These are phyloP conservation scores for Gorsachius magnificus DNA, from an alignment of 2,797 vertebrate species.

Conservation along the genomic window DNA sequence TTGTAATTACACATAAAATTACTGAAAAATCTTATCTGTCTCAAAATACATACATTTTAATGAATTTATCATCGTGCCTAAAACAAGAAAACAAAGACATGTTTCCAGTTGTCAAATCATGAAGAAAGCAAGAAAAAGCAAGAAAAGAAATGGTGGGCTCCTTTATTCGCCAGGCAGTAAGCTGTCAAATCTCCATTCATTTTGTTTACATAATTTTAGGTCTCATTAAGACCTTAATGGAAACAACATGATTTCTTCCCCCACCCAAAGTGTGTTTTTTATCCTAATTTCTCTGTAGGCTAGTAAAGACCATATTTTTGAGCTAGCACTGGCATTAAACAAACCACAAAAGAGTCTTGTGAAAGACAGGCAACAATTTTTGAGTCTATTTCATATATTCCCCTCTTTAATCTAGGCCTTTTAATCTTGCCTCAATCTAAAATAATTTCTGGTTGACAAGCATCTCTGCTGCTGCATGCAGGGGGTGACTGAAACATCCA, in stretches of 20 bases:
- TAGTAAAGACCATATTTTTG: conserved; percentile 70
- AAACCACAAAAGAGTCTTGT: conserved; percentile 80
- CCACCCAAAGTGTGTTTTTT: conserved; percentile 72
- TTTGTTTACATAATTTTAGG: conserved; percentile 78
- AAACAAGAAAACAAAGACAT: conserved; percentile 44
- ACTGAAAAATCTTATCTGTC: neutral
- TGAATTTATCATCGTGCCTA: conserved; percentile 16
- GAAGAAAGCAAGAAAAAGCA: conserved; percentile 37
- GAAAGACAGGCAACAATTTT: conserved; percentile 79
- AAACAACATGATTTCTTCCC: conserved; percentile 77
- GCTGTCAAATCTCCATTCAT: conserved; percentile 79
- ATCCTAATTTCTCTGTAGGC: conserved; percentile 68
- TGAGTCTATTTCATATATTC: conserved; percentile 75
- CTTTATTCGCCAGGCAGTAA: conserved; percentile 72
- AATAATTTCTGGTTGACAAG: conserved; percentile 71
- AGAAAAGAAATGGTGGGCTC: conserved; percentile 39
- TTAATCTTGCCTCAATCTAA: conserved; percentile 80
- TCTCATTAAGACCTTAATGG: conserved; percentile 82
- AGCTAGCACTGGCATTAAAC: conserved; percentile 79
- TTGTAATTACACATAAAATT: neutral
- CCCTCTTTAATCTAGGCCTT: conserved; percentile 82
- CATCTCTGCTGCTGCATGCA: neutral
- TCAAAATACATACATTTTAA: neutral
- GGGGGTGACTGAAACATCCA: conserved; percentile 12
- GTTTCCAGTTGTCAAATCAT: conserved; percentile 41